Percentiles rank a stretch among this genome's conserved stretches.
Conservation (phyloP, 2,113 vertebrate species). For the Pelecanoides urinatrix region DNA sequence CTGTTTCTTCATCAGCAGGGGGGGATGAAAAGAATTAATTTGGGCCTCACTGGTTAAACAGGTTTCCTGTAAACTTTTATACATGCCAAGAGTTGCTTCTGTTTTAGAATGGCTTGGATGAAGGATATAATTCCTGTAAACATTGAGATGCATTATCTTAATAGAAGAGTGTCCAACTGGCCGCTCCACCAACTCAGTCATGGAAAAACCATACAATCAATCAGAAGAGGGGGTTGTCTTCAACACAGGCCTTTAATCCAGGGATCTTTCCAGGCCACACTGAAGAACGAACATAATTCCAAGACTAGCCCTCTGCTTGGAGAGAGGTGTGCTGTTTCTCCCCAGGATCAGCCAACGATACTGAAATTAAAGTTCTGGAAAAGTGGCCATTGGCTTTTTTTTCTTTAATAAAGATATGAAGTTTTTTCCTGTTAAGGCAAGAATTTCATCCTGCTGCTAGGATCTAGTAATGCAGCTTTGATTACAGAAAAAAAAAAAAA, state of each 20-base stretch:
- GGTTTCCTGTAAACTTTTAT: not conserved
- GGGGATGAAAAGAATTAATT: not conserved
- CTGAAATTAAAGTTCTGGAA: not conserved
- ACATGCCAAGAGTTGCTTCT: not conserved
- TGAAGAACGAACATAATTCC: not conserved
- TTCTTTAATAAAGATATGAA: slow-evolving; percentile 58
- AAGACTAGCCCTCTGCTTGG: not conserved
- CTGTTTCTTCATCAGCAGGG: not conserved
- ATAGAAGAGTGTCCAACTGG: rapidly evolving
- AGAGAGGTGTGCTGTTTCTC: not conserved
- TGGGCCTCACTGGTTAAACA: not conserved
- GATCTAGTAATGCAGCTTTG: not conserved
- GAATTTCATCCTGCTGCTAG: not conserved
- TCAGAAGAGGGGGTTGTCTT: not conserved
- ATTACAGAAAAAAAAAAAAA: not conserved
- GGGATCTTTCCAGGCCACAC: not conserved
- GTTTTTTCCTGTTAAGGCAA: slow-evolving; percentile 27
- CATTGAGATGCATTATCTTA: too few relatives aligned
- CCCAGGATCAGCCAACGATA: rapidly evolving
- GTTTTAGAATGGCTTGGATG: not conserved
- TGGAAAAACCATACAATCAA: rapidly evolving
- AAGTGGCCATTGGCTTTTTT: not conserved
- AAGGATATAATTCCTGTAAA: not conserved
- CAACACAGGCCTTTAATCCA: not conserved
- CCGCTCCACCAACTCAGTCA: not conserved